These are phyloP conservation scores for Lasioglossum malachurum DNA, from an alignment of 2,888 invertebrate genomes.

Conservation along the genomic window DNA sequence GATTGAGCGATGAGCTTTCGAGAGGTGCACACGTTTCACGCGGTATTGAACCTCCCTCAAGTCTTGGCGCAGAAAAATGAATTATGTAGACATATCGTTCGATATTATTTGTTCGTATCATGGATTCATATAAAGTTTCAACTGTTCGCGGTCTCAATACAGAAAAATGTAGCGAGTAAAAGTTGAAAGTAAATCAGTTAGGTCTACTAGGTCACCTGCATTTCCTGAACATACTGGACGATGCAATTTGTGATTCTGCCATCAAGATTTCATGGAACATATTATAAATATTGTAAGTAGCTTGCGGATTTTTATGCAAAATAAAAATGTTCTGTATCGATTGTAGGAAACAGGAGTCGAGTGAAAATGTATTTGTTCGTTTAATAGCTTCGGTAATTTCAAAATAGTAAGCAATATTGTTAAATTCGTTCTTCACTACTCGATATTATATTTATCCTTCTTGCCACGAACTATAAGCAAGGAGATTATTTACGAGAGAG, in stretches of 20 bases:
- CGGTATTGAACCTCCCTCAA: background rate
- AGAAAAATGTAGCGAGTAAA: background rate
- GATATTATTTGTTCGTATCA: background rate
- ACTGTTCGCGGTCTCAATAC: background rate
- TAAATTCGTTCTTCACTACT: too few species aligned
- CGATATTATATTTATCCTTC: too few species aligned
- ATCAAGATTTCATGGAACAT: background rate
- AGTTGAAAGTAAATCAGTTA: background rate
- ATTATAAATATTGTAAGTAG: too few species aligned
- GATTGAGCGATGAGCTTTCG: conserved; percentile 25
- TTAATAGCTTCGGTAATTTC: background rate
- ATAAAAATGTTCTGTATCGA: background rate
- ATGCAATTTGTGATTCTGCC: background rate
- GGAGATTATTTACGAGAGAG: background rate
- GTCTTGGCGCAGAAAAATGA: background rate
- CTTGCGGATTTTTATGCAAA: background rate
- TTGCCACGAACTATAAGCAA: too few species aligned
- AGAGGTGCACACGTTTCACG: background rate
- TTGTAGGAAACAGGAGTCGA: too few species aligned
- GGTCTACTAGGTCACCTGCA: background rate
- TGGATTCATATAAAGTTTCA: background rate
- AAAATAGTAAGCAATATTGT: too few species aligned
- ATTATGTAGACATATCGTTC: background rate
- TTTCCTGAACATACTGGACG: background rate
- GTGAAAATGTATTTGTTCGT: background rate